Evolutionary conservation across 2,797 vertebrate species (phyloP), one percentile per base, ranked within the genome.

Genomic region (Siniperca obscura): DNA sequence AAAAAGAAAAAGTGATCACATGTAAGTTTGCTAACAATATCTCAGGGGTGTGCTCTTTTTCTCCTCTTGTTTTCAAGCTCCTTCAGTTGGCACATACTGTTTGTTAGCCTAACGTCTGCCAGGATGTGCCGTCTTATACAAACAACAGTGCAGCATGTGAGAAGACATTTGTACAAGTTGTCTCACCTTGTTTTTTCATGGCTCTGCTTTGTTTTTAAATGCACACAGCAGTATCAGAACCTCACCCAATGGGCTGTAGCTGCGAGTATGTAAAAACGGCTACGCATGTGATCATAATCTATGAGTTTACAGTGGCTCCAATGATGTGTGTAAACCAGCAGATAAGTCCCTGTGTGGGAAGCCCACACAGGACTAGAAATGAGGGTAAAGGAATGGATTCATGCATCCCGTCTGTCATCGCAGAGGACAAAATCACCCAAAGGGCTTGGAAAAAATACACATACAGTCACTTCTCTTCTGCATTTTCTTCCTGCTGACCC

Each of bases 41-140:
- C 27, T 2, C 7, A 0, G 1, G 2, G 5, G 25, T 4, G 25
- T 25, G 22, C 13, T 19, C 17, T 42, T 17, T 66, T 57, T 46
- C 2, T 21, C 0, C 8, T 38, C 19, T 66, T 57, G 48, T 68
- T 59, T 77, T 77, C 16, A 25, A 55, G 21, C 70, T 64, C n/a
- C 16, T 3, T 27, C 34, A 48, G 21, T 61, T 61, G 30, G 27
- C 68, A 38, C 25, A 2, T 27, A 8, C n/a, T 6, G 60, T 76
- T 70, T 34, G 8, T 78, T 3, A 55, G 25, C n/a, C 21, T n/a
- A 25, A 36, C 30, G 16, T 61, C 48, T 80, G 55, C 75, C 77
- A 80, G 78, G 57, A 81, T 82, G 60, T 79, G 34, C 55, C 79
- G 46, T 73, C 61, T 61, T 74, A 13, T 19, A 2, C 71, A 84